Evolutionary conservation across 2,797 vertebrate species (phyloP).

Genomic region (Amphiprion clarkii): DNA sequence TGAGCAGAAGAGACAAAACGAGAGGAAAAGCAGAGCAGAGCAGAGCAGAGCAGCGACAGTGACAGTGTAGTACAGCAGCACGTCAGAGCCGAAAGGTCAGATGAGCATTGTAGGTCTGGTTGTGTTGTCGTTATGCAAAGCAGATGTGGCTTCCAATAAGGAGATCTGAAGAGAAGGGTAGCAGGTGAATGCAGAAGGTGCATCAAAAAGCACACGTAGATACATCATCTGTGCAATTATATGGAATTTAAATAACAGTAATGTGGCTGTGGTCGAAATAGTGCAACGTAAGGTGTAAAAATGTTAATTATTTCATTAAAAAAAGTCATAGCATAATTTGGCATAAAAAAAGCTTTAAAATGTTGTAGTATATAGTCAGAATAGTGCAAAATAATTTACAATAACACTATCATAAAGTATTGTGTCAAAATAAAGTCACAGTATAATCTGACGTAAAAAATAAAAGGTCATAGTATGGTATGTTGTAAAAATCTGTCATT

Average conservation of each 20-base stretch:
- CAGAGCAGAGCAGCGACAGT: conserved; percentile 48
- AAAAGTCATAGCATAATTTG: too few relatives aligned
- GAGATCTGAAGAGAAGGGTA: not conserved
- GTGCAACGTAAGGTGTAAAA: too few relatives aligned
- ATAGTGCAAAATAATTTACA: too few relatives aligned
- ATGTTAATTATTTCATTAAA: not conserved
- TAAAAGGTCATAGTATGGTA: too few relatives aligned
- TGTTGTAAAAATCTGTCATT: too few relatives aligned
- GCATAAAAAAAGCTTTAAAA: too few relatives aligned
- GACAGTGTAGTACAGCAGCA: conserved; percentile 54
- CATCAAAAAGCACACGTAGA: conserved; percentile 8
- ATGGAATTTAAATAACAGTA: conserved; percentile 9
- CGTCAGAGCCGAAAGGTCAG: conserved; percentile 62
- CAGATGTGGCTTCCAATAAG: conserved; percentile 20
- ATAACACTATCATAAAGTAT: too few relatives aligned
- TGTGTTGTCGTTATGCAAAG: conserved; percentile 21
- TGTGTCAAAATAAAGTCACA: too few relatives aligned
- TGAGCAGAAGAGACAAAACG: conserved; percentile 64
- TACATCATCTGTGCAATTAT: conserved; percentile 1
- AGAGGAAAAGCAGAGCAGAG: conserved; percentile 57
- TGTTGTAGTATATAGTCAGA: too few relatives aligned
- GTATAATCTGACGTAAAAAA: too few relatives aligned
- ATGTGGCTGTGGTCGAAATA: too few relatives aligned
- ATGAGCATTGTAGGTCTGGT: conserved; percentile 43
- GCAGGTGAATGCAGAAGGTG: not conserved